These are phyloP conservation scores for Odontocolon sp. DNA, from an alignment of 2,888 invertebrate species.

Conservation along the genomic window DNA sequence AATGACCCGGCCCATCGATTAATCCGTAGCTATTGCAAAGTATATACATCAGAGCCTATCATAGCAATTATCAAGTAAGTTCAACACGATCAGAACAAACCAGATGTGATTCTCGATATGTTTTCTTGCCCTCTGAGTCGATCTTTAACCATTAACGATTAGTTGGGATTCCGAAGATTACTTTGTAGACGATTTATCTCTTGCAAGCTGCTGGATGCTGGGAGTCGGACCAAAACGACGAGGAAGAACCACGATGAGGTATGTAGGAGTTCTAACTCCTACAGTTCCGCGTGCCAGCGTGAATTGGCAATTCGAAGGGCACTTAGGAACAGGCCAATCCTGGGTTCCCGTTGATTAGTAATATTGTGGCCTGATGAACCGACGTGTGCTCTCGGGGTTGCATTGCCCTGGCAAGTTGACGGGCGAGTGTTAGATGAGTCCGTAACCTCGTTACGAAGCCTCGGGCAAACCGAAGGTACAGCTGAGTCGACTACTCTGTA, in stretches of 20 bases:
- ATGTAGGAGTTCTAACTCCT: not conserved
- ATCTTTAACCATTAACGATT: not conserved
- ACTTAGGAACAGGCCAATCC: conserved; percentile 76
- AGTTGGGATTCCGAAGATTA: not conserved
- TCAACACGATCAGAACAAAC: conserved; percentile 10
- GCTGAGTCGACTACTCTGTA: no score
- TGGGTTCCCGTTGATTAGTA: conserved; percentile 76
- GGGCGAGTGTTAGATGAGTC: conserved; percentile 78
- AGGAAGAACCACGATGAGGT: not conserved
- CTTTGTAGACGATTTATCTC: not conserved
- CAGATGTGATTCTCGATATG: not conserved
- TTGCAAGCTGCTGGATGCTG: not conserved
- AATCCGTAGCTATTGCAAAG: conserved; percentile 5
- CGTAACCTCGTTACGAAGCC: conserved; percentile 78
- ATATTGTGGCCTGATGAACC: conserved; percentile 80
- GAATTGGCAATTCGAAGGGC: conserved; percentile 78
- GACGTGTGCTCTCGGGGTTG: conserved; percentile 73
- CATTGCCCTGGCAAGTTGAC: conserved; percentile 49
- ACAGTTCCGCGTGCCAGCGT: conserved; percentile 66
- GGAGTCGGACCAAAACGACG: not conserved
- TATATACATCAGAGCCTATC: not conserved
- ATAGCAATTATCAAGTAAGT: not conserved
- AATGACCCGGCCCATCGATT: conserved; percentile 34
- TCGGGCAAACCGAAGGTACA: conserved; percentile 64
- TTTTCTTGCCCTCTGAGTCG: not conserved